phyloP scores from a whole-genome alignment of 2,797 vertebrate genomes.

The Clamator glandarius region DNA sequence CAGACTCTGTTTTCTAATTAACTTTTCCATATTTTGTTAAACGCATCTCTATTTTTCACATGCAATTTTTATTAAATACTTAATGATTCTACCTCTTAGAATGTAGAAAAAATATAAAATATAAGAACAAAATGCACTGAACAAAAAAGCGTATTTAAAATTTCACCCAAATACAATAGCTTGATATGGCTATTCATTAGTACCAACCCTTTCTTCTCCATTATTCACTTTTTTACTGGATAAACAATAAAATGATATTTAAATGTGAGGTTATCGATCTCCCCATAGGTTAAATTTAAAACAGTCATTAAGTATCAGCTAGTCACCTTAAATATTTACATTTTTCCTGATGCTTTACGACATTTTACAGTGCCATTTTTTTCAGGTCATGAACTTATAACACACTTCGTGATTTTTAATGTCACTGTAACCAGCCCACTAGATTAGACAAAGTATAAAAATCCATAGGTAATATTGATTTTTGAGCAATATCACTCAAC shows the following conservation, averaged over 20 bases:
- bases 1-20: background rate
- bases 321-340: slow-evolving; percentile 54
- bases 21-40: background rate
- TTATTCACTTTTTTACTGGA: slow-evolving; percentile 19
- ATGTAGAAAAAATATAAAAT: background rate
- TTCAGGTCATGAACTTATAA: slow-evolving; percentile 33
- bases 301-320: slow-evolving; percentile 45
- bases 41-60: background rate
- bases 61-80: background rate
- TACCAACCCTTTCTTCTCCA: background rate
- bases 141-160: background rate
- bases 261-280: slow-evolving; percentile 44
- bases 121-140: background rate
- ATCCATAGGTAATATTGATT: background rate
- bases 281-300: slow-evolving; percentile 38
- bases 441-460: slow-evolving; percentile 13
- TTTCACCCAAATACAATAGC: background rate
- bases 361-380: slow-evolving; percentile 26
- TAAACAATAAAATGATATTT: slow-evolving; percentile 44
- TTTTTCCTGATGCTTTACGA: slow-evolving; percentile 23
- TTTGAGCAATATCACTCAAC: background rate
- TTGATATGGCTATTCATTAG: background rate
- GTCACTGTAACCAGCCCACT: slow-evolving; percentile 2
- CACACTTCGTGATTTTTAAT: slow-evolving; percentile 46
- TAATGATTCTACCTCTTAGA: background rate